Base-by-base conservation (phyloP, 2,797 vertebrate species). In the Dipus sagitta region DNA sequence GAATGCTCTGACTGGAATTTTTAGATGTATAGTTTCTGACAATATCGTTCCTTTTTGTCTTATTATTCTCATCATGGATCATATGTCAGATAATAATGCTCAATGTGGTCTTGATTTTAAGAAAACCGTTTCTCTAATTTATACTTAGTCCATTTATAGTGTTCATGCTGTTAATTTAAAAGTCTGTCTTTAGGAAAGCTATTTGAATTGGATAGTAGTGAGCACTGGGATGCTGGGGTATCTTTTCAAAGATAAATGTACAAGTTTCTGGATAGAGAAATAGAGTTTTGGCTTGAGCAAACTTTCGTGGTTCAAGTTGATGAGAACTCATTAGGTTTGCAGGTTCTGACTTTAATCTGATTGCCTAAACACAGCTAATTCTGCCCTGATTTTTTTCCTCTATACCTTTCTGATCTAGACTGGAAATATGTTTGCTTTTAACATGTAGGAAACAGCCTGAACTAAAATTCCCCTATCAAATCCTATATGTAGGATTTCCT, bases 381-480 rank as follows among this genome's bases (percentile, higher is more conserved):
- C 92, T 94, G 13, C 91, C 71, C 86, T 94, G 68, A n/a, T 60
- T 94, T 72, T 95, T 96, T 74, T 11, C 47, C 28, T 94, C 88
- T 88, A 58, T 89, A 90, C 76, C 47, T 96, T 10, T 95, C 1
- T n/a, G 85, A 83, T 95, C 79, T 97, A 95, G 88, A 95, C 83
- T 86, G 86, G 42, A 97, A 96, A 64, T 89, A 91, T 88, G 74
- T 77, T 80, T 97, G 97, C 90, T 96, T 18, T 70, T 96, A 97
- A 47, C 86, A 94, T 90, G 97, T 98, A 94, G 93, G 96, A 97
- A 96, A 82, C 64, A 76, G 79, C 78, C 82, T 92, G 91, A 97
- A 94, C 88, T 92, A 14, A 97, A 98, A 96, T 93, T 96, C 42
- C n/a, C 97, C 95, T 95, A 93, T 97, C 96, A 97, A 95, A 95